Conservation (phyloP, 2,113 vertebrate species). For the Phoenicopterus ruber region DNA sequence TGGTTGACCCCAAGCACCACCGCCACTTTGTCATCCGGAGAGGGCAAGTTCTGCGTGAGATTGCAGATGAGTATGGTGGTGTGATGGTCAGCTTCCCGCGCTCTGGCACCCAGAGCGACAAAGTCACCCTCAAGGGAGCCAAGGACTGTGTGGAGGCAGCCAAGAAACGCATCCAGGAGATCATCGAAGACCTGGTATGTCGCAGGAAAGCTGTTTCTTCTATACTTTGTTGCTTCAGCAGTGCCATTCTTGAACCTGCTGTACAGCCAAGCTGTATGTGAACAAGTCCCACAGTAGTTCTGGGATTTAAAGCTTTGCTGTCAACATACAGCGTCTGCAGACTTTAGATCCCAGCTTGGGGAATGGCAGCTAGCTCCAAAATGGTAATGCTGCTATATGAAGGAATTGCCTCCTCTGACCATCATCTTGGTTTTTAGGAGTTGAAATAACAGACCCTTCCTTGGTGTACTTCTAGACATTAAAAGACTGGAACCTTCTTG, state of each 20-base stretch:
- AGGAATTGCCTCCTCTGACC: neutral
- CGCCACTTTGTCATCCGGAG: conserved; percentile 94
- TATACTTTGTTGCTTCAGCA: neutral
- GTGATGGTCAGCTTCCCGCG: conserved; percentile 98
- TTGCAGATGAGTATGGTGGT: conserved; percentile 94
- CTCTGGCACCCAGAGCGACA: conserved; percentile 89
- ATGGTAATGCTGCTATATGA: neutral
- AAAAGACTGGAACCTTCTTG: neutral
- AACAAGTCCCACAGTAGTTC: neutral
- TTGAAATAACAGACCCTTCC: neutral
- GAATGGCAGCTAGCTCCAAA: neutral
- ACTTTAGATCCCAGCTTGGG: neutral
- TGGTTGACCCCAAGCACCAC: conserved; percentile 91
- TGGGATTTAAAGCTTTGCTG: neutral
- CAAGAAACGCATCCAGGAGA: conserved; percentile 94
- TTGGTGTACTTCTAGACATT: neutral
- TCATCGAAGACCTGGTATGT: conserved; percentile 91
- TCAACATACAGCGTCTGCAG: neutral
- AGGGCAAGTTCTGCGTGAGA: conserved; percentile 91
- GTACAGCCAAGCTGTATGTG: neutral
- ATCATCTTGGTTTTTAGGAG: neutral
- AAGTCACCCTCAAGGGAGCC: conserved; percentile 93
- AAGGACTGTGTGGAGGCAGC: conserved; percentile 98
- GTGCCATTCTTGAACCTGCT: neutral
- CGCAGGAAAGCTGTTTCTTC: neutral